Conservation (phyloP, 2,113 vertebrate genomes). For the Neomonachus schauinslandi region DNA sequence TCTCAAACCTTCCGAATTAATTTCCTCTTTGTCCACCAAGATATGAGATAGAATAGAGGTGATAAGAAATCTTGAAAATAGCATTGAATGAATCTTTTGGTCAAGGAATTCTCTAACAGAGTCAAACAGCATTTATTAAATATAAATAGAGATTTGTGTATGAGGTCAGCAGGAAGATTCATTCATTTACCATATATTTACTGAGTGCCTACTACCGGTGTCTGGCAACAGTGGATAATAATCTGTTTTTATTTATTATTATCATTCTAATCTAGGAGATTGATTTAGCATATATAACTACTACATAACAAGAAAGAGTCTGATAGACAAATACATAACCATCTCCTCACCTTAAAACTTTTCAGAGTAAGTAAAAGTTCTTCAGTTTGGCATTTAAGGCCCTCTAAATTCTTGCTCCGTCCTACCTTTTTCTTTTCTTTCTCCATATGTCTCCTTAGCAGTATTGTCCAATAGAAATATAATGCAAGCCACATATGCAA, state of each 20-base stretch:
- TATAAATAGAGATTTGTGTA: background rate
- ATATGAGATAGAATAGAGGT: background rate
- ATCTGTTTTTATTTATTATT: background rate
- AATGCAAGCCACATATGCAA: background rate
- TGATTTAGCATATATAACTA: background rate
- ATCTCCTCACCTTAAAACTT: background rate
- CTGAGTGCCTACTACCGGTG: background rate
- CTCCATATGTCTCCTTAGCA: background rate
- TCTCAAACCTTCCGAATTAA: constrained; percentile 5
- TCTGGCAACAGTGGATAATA: background rate
- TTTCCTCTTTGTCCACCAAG: background rate
- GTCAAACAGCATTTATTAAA: background rate
- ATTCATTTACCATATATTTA: background rate
- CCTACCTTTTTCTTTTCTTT: background rate
- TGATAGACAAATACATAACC: background rate
- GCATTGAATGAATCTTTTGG: background rate
- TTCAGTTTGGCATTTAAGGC: background rate
- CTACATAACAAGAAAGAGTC: background rate
- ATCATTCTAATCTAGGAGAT: background rate
- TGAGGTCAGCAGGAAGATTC: background rate
- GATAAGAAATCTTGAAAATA: constrained; percentile 24
- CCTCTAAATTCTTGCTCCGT: background rate
- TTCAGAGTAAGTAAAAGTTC: background rate
- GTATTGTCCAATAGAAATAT: background rate
- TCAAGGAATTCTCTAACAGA: background rate